Evolutionary conservation across 1,140 invertebrate species (phyloP).

Genomic region (Papilio polyxenes): DNA sequence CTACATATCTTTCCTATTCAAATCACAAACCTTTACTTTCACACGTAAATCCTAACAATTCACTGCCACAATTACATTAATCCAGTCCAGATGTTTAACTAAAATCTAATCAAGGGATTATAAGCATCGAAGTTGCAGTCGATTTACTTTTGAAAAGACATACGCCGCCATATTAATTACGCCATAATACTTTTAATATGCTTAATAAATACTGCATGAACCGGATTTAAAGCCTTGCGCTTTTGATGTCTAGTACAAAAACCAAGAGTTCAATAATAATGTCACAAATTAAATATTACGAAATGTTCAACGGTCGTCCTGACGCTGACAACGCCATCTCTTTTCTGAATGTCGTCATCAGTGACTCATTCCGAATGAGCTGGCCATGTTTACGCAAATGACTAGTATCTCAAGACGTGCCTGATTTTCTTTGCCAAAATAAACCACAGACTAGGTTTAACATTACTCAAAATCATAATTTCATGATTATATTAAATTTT

Average conservation of each 20-base stretch:
- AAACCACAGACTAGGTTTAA: slow-evolving; percentile 21
- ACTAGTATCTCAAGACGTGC: slow-evolving; percentile 37
- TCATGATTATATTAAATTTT: no score
- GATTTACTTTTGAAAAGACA: no score
- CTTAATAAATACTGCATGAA: neutral
- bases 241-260: neutral
- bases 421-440: slow-evolving; percentile 38
- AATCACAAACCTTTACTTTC: neutral
- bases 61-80: neutral
- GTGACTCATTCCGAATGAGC: slow-evolving; percentile 32
- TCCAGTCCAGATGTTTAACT: no score
- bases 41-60: neutral
- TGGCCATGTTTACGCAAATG: slow-evolving; percentile 35
- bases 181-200: no score
- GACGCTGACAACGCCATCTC: slow-evolving; percentile 1
- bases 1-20: neutral
- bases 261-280: neutral
- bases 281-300: neutral
- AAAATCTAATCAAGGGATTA: neutral
- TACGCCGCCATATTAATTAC: no score
- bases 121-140: no score
- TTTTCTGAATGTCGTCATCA: slow-evolving; percentile 15
- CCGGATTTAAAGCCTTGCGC: neutral
- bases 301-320: neutral
- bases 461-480: neutral